Evolutionary conservation across 92 coral and sea anemone genomes (phyloP), one percentile per base, ranked within the genome.

Genomic region (Anthopleura xanthogrammica): DNA sequence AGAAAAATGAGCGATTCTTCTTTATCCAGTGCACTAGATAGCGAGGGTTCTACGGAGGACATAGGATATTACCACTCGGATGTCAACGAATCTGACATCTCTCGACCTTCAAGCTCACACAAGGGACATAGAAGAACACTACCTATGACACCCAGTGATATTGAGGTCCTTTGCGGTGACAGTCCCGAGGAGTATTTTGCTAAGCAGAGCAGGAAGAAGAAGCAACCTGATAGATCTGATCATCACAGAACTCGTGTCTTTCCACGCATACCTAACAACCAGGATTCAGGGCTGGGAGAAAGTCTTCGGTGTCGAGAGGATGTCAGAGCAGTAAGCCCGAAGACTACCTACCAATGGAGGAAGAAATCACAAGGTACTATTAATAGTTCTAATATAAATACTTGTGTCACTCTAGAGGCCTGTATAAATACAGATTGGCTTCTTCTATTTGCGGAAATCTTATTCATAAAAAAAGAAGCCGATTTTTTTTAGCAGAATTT

Each of bases 131-230:
- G 75, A 76, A 83, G 86, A 58, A 83, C 86, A 16, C 54, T 83
- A 62, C 87, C 87, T 19, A 16, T 84, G 83, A 84, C 87, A 60
- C 87, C 87, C 78, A 84, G 87, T 68, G 87, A 84, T 84, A 78
- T 84, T 22, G 87, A 84, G 87, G 85, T 78, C 76, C 76, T 82
- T 5, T 62, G 70, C 70, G 73, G 71, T 52, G 79, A 75, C 55
- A 76, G 64, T n/a, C 78, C 71, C 39, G 85, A 40, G 11, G 41
- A 50, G 52, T 23, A 24, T n/a, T 36, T 19, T 73, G 20, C 77
- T 14, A 82, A 82, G 55, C 36, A 54, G 58, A 16, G 55, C 14
- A 9, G 60, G 16, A 68, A 14, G 74, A 68, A 68, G 4, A 68
- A 68, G 36, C 40, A 23, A 13, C 16, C 16, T 5, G 74, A 29